A percentile compares a stretch with the other conserved stretches of the same genome.
phyloP scores from a whole-genome alignment of 53 echinoderm and acorn worm species.

The Glandiceps talaboti region DNA sequence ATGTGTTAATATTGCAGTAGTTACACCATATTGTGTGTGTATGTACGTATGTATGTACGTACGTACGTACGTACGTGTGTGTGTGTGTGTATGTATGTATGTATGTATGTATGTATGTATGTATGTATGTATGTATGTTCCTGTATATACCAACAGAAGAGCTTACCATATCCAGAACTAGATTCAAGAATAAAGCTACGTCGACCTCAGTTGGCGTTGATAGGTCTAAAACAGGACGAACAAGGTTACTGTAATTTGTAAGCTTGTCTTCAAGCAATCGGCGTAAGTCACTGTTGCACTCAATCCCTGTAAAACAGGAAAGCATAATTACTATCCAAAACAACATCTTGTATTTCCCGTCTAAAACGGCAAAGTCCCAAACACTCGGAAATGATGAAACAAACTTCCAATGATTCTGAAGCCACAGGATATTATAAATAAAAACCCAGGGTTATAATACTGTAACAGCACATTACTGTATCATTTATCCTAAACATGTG shows the following conservation, averaged over 20 bases:
- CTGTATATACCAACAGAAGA: background rate
- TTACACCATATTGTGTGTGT: too few relatives aligned
- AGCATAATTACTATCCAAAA: too few relatives aligned
- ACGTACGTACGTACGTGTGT: background rate
- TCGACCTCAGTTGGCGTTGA: conserved; percentile 44
- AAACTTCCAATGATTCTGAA: too few relatives aligned
- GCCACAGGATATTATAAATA: too few relatives aligned
- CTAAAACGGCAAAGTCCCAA: too few relatives aligned
- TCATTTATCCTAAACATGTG: background rate
- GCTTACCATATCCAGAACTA: conserved; percentile 93
- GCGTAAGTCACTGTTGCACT: background rate
- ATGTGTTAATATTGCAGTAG: too few relatives aligned
- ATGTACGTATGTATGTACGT: background rate
- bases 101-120: background rate
- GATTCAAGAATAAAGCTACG: conserved; percentile 60
- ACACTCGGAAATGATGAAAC: too few relatives aligned
- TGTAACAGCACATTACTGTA: background rate
- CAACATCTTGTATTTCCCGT: too few relatives aligned
- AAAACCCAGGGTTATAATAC: background rate
- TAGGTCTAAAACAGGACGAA: conserved; percentile 65
- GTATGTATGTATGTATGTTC: background rate
- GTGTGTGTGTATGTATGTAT: background rate
- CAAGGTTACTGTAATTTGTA: conserved; percentile 32
- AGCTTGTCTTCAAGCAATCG: conserved; percentile 28
- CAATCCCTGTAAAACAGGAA: background rate